Evolutionary conservation across 2,113 vertebrate genomes (phyloP).

Genomic region (Zosterops pallidus): DNA sequence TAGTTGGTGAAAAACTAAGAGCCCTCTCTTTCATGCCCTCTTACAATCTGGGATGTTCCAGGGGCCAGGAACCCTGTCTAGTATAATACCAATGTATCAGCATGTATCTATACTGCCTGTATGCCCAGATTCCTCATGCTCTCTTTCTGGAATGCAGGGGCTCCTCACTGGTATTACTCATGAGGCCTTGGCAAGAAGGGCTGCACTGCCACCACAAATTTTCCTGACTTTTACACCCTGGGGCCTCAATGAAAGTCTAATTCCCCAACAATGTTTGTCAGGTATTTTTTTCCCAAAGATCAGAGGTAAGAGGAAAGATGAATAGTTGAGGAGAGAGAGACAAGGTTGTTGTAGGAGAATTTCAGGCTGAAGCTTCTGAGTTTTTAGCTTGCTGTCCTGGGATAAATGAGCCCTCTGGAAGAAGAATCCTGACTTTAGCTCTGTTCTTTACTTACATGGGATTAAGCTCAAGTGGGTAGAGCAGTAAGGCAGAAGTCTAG

Average conservation of each 20-base stretch:
- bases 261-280: background rate
- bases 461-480: background rate
- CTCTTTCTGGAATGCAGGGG: background rate
- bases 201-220: background rate
- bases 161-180: background rate
- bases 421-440: background rate
- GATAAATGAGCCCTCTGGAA: background rate
- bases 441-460: background rate
- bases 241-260: background rate
- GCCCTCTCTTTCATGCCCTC: background rate
- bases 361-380: background rate
- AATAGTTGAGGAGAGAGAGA: background rate
- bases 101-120: rapidly evolving
- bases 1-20: background rate
- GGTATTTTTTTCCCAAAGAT: background rate
- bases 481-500: background rate
- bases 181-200: background rate
- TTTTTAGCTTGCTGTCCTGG: background rate
- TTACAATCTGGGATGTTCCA: no score
- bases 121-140: background rate
- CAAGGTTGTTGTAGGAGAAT: background rate
- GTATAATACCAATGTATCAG: rapidly evolving
- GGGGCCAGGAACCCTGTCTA: rapidly evolving
- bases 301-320: background rate
- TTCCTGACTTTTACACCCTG: background rate